These are phyloP conservation scores for Sphenopsis melanotis DNA, from an alignment of 2,797 vertebrate species.

Conservation along the genomic window DNA sequence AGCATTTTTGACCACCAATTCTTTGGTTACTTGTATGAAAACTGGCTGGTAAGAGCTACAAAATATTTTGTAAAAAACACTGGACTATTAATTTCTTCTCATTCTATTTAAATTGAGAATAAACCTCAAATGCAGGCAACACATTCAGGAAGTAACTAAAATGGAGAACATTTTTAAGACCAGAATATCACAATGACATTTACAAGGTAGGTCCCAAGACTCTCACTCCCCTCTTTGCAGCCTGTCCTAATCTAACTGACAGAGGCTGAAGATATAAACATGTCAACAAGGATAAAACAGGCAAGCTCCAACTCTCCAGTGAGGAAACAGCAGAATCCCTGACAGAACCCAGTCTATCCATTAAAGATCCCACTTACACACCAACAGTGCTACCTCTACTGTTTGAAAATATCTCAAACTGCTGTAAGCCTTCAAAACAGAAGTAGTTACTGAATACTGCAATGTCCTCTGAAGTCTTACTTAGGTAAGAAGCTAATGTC, in stretches of 20 bases:
- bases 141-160: not conserved
- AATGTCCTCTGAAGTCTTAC: not conserved
- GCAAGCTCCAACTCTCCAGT: not conserved
- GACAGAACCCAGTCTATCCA: not conserved
- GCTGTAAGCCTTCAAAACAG: not conserved
- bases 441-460: not conserved
- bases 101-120: not conserved
- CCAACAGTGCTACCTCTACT: not conserved
- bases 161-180: not conserved
- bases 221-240: not conserved
- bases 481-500: not conserved
- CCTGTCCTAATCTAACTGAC: not conserved
- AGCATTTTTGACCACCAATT: not conserved
- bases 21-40: not conserved
- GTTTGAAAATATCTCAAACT: not conserved
- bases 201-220: not conserved
- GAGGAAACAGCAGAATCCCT: not conserved
- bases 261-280: not conserved
- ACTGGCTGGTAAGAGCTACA: not conserved
- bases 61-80: not conserved
- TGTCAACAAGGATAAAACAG: not conserved
- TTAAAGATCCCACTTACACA: not conserved
- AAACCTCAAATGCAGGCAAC: not conserved
- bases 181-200: not conserved
- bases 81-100: not conserved